Evolutionary conservation across 1,140 invertebrate genomes (phyloP).

Genomic region (Drosophila pseudoananassae): DNA sequence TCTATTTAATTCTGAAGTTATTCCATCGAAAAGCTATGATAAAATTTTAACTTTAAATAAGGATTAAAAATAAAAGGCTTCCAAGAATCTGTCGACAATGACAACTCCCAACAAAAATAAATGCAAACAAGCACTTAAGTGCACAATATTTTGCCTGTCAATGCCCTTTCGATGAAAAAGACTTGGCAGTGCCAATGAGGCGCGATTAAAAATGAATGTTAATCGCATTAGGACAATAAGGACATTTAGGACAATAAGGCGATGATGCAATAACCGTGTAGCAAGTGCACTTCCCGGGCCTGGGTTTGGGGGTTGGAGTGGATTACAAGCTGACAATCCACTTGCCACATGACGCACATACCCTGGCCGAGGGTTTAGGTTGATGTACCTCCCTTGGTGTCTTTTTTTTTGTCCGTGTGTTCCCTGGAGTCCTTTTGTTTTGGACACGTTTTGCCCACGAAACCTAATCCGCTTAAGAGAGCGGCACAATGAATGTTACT

Average conservation of each 20-base stretch:
- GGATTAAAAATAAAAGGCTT: too few species aligned
- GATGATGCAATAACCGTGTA: constrained; percentile 65
- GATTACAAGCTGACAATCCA: constrained; percentile 74
- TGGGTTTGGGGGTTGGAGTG: constrained; percentile 18
- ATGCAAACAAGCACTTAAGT: background rate
- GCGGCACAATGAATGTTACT: background rate
- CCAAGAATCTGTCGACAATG: too few species aligned
- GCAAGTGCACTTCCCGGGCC: constrained; percentile 13
- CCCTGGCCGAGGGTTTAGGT: constrained; percentile 18
- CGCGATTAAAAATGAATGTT: constrained; percentile 47
- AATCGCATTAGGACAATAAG: constrained; percentile 52
- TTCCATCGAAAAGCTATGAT: too few species aligned
- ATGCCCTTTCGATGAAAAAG: constrained; percentile 39
- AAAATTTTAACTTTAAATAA: too few species aligned
- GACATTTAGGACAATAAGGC: constrained; percentile 25
- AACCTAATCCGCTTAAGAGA: constrained; percentile 57
- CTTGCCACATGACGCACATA: constrained; percentile 67
- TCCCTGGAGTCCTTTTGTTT: background rate
- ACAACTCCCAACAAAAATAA: too few species aligned
- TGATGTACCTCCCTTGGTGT: constrained; percentile 4
- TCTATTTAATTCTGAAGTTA: too few species aligned
- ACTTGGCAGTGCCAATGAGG: constrained; percentile 23
- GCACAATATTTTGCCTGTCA: background rate
- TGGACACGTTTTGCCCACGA: constrained; percentile 2
- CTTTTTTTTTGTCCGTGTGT: constrained; percentile 3